Percentiles rank a stretch among this genome's conserved stretches.
phyloP scores from a whole-genome alignment of 2,888 invertebrate species.

The Podabrus alpinus region DNA sequence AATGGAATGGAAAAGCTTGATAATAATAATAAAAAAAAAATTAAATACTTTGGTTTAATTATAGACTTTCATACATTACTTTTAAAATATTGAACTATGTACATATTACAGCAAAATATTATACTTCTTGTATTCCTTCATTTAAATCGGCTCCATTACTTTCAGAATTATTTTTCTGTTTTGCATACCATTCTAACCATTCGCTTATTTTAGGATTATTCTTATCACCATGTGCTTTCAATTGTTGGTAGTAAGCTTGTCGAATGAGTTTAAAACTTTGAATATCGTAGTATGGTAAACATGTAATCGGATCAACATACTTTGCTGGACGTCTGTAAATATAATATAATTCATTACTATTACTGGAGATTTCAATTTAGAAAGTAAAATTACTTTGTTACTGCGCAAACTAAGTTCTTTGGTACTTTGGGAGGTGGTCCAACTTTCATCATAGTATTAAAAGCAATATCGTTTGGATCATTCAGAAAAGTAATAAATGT shows the following conservation, averaged over 20 bases:
- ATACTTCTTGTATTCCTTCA: not conserved
- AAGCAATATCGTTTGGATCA: conserved; percentile 79
- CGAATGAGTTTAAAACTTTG: conserved; percentile 89
- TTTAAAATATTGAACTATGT: too few relatives aligned
- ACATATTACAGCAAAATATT: too few relatives aligned
- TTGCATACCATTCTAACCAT: conserved; percentile 75
- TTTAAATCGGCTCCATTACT: not conserved
- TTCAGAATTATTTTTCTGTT: conserved; percentile 49
- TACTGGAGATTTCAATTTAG: conserved; percentile 44
- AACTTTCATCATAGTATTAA: conserved; percentile 69
- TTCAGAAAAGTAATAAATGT: conserved; percentile 89
- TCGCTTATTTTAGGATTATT: conserved; percentile 69
- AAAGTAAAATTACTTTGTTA: conserved; percentile 62
- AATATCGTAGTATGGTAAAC: conserved; percentile 85
- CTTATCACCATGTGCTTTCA: conserved; percentile 74
- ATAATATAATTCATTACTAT: not conserved
- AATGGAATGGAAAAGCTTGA: too few relatives aligned
- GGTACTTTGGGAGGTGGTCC: conserved; percentile 59
- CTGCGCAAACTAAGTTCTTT: conserved; percentile 68
- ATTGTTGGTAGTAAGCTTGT: conserved; percentile 86
- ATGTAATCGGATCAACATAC: conserved; percentile 94
- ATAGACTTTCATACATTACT: too few relatives aligned
- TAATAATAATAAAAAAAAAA: too few relatives aligned
- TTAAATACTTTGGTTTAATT: too few relatives aligned
- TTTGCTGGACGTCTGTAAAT: conserved; percentile 77